A percentile compares a stretch with the other conserved stretches of the same genome.
These are phyloP conservation scores for Atta texana DNA, from an alignment of 1,140 invertebrate species.

Conservation along the genomic window DNA sequence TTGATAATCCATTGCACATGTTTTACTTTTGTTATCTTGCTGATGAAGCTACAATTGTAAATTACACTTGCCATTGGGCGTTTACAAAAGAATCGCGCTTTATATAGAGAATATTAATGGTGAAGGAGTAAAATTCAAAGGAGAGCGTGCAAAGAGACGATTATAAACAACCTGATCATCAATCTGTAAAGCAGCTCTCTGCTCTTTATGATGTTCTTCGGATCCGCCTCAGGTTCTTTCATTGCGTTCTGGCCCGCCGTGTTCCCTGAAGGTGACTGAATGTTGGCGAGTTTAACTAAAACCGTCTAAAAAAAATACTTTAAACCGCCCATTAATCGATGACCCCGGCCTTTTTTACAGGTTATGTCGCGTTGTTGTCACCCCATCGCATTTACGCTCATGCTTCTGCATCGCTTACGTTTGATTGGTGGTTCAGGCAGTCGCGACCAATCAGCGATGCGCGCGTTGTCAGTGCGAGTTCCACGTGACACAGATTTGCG, in stretches of 20 bases:
- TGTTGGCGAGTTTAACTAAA: conserved; percentile 58
- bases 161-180: conserved; percentile 92
- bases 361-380: conserved; percentile 66
- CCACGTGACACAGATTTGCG: not conserved
- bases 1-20: not conserved
- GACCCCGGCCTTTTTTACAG: conserved; percentile 25
- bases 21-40: not conserved
- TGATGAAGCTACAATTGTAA: not conserved
- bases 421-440: not conserved
- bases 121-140: not conserved
- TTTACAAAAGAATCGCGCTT: not conserved
- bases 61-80: not conserved
- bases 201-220: conserved; percentile 92
- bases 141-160: not conserved
- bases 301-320: conserved; percentile 22
- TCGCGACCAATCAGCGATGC: not conserved
- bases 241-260: conserved; percentile 73
- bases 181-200: conserved; percentile 94
- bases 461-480: not conserved
- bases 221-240: conserved; percentile 89
- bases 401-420: not conserved
- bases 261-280: conserved; percentile 71
- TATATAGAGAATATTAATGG: not conserved
- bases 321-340: conserved; percentile 66
- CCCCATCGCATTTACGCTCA: not conserved